Evolutionary conservation across 2,113 vertebrate genomes (phyloP).

Genomic region (Eulemur rufifrons): DNA sequence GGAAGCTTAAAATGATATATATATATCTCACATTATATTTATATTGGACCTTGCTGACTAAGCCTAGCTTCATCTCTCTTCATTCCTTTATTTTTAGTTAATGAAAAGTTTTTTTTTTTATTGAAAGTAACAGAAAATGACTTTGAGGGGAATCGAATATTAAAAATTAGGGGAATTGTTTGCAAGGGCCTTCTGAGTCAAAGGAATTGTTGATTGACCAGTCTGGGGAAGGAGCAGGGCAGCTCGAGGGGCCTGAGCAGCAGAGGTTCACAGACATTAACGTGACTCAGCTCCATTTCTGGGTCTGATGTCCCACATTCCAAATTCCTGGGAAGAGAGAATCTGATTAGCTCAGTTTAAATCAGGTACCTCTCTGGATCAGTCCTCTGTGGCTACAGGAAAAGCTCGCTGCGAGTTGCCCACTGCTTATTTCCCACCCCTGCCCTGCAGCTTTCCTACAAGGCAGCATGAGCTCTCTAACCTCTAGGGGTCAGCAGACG

Average conservation of each 20-base stretch:
- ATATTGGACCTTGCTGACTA: not conserved
- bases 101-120: not conserved
- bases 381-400: not conserved
- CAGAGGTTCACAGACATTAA: not conserved
- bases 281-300: not conserved
- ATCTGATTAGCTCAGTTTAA: not conserved
- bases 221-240: not conserved
- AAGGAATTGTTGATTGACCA: not conserved
- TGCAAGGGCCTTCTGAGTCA: not conserved
- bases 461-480: not conserved
- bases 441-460: not conserved
- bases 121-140: not conserved
- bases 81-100: constrained; percentile 18
- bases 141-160: constrained; percentile 3
- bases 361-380: not conserved
- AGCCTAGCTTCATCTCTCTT: not conserved
- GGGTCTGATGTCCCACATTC: not conserved
- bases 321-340: not conserved
- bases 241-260: not conserved
- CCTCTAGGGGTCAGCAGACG: not conserved
- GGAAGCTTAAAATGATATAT: not conserved
- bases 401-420: not conserved
- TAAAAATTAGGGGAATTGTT: not conserved
- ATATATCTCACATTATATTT: not conserved
- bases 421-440: not conserved